Base-by-base conservation (phyloP, 2,113 vertebrate genomes). In the Uria aalge region DNA sequence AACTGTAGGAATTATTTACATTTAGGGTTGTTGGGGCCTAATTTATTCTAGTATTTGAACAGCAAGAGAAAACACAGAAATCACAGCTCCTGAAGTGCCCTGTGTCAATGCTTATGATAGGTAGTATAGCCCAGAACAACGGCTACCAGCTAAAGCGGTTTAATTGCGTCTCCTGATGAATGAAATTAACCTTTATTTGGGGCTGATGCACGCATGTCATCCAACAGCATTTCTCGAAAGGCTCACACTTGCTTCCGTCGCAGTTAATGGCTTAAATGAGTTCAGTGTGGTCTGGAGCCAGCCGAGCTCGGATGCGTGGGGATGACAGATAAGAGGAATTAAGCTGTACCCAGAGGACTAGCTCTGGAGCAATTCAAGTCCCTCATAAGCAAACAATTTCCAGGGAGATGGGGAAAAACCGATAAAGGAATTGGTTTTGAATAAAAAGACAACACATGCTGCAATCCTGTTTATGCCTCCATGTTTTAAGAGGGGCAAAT, bases 41-140 rank as follows among this genome's bases (percentile, higher is more conserved):
- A 93, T 92, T 96, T 95, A 91, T 93, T 76, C 90, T 26, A 43
- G 27, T 88, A 67, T 77, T 87, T 88, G 69, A 81, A 75, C 38
- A 96, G 79, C 68, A 83, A 68, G 71, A 91, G 91, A 80, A 95
- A 96, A 95, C 85, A 84, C 15, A 79, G 88, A 78, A 94, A 90
- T 80, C 34, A 19, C 5, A 0, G 59, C 63, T 92, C 77, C 86
- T 72, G 69, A 77, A 88, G 38, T 4, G 1, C 21, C 29, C 64
- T 24, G 36, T 67, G 53, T 87, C 36, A 59, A 62, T 43, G 74
- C 45, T 68, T 4, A 1, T 71, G 47, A 71, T 29, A 52, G 72
- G 67, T 34, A 79, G 38, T 7, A 50, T 4, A 76, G 41, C 67
- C 45, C 88, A 79, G 45, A 88, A 66, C 47, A 41, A 79, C 0